A percentile compares a stretch with the other conserved stretches of the same genome.
These are phyloP conservation scores for Zonitis immaculata DNA, from an alignment of 2,888 invertebrate species.

Conservation along the genomic window DNA sequence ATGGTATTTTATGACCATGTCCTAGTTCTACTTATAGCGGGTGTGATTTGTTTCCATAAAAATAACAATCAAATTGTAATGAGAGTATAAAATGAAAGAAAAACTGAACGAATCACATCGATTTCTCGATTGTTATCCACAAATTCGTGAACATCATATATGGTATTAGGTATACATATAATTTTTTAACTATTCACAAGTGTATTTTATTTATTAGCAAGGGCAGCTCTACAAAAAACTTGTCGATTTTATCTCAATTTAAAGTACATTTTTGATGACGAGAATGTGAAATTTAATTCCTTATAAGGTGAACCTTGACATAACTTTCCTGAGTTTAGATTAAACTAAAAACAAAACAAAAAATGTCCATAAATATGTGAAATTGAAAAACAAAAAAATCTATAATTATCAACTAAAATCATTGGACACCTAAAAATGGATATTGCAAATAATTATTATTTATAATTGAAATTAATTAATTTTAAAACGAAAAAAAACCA, in stretches of 20 bases:
- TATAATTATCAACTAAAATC: background rate
- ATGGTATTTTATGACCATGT: background rate
- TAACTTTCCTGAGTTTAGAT: background rate
- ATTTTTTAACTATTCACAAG: background rate
- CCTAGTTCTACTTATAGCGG: background rate
- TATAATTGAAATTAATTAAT: background rate
- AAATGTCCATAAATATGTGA: too few relatives aligned
- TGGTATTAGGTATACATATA: background rate
- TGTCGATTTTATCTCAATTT: constrained; percentile 1
- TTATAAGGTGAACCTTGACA: background rate
- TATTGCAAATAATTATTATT: constrained; percentile 5
- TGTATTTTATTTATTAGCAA: constrained; percentile 1
- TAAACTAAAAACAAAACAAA: background rate
- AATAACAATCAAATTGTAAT: background rate
- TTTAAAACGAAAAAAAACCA: background rate
- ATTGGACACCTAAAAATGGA: background rate
- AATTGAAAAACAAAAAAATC: background rate
- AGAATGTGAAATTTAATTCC: background rate
- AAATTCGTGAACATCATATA: background rate
- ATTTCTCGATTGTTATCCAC: constrained; percentile 1
- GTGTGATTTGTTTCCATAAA: background rate
- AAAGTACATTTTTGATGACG: background rate
- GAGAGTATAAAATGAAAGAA: background rate
- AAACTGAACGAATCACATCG: background rate
- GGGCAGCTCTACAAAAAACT: constrained; percentile 4